phyloP scores from a whole-genome alignment of 2,113 vertebrate genomes.

The Grus americana region DNA sequence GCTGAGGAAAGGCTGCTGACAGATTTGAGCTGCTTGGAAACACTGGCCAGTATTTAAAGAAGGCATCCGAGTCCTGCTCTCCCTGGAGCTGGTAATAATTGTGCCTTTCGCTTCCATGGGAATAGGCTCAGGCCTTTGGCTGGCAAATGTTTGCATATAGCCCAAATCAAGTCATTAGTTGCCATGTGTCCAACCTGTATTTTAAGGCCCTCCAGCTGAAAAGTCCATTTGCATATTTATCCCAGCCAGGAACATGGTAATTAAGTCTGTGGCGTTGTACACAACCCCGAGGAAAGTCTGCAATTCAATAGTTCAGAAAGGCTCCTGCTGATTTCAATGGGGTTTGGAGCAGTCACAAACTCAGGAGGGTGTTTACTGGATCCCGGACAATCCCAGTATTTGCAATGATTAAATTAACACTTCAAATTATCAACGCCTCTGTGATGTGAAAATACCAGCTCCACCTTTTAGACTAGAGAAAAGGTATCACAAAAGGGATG shows the following conservation, averaged over 20 bases:
- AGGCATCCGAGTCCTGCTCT: neutral
- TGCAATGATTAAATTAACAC: conserved; percentile 21
- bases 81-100: conserved; percentile 43
- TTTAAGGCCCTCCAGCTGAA: conserved; percentile 66
- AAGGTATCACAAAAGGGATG: neutral
- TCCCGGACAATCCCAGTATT: neutral
- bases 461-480: neutral
- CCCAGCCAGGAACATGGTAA: conserved; percentile 54
- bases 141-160: conserved; percentile 52
- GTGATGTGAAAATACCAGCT: neutral
- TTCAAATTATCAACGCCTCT: neutral
- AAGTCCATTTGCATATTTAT: conserved; percentile 63
- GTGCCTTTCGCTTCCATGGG: conserved; percentile 27
- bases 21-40: conserved; percentile 27
- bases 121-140: conserved; percentile 22
- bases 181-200: conserved; percentile 48
- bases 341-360: conserved; percentile 9
- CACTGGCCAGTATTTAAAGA: conserved; percentile 27
- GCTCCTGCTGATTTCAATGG: conserved; percentile 44
- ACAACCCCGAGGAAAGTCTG: conserved; percentile 60
- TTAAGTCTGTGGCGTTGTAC: conserved; percentile 58
- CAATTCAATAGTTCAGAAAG: conserved; percentile 60
- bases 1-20: conserved; percentile 7
- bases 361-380: neutral
- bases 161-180: conserved; percentile 66